Conservation (phyloP, 1,140 invertebrate species). For the Adelges cooleyi region DNA sequence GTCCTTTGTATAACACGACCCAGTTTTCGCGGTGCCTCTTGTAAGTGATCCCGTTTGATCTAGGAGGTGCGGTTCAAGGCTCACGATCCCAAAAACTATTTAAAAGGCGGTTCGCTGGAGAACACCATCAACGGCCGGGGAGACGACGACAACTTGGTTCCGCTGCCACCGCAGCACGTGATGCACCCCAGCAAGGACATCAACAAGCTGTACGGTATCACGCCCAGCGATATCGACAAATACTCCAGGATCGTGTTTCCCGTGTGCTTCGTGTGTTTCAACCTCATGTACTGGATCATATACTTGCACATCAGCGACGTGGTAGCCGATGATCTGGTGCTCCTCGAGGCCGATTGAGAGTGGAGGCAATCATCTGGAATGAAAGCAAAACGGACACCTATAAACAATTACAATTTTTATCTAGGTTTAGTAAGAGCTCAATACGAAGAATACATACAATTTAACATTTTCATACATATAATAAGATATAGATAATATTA, state of each 20-base stretch:
- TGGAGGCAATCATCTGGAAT: neutral
- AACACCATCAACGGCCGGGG: slow-evolving; percentile 74
- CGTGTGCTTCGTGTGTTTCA: slow-evolving; percentile 93
- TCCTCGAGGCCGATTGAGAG: slow-evolving; percentile 69
- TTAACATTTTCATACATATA: neutral
- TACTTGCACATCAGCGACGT: slow-evolving; percentile 91
- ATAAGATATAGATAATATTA: too few relatives aligned
- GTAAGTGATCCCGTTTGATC: slow-evolving; percentile 44
- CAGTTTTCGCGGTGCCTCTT: neutral
- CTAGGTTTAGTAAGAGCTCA: slow-evolving; percentile 26
- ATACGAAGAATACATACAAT: neutral
- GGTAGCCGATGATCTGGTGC: slow-evolving; percentile 79
- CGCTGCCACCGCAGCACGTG: slow-evolving; percentile 54
- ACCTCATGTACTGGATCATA: slow-evolving; percentile 96
- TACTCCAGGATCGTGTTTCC: slow-evolving; percentile 92
- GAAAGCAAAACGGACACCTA: neutral
- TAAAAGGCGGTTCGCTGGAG: slow-evolving; percentile 77
- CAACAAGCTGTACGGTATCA: slow-evolving; percentile 58
- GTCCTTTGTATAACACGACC: neutral
- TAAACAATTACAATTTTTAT: slow-evolving; percentile 5
- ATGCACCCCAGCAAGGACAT: slow-evolving; percentile 62
- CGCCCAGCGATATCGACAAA: slow-evolving; percentile 92
- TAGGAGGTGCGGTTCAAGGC: slow-evolving; percentile 91
- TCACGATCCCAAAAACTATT: slow-evolving; percentile 81
- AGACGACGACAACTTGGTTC: slow-evolving; percentile 56